Percentiles rank a stretch among this genome's conserved stretches.
These are phyloP conservation scores for Trichomalopsis sarcophagae DNA, from an alignment of 1,140 invertebrate species.

Conservation along the genomic window DNA sequence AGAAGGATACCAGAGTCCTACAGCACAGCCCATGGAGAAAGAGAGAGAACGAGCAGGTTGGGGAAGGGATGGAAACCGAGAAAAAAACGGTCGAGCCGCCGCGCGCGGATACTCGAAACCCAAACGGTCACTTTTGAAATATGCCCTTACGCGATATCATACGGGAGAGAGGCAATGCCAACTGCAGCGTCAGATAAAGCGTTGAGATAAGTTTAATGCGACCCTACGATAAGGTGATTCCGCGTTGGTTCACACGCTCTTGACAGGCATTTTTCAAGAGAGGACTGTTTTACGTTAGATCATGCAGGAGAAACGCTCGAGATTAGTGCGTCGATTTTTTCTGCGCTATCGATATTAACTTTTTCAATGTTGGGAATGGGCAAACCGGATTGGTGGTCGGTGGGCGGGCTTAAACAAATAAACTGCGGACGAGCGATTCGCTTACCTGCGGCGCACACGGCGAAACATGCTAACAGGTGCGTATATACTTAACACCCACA, in stretches of 20 bases:
- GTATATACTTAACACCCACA: no score
- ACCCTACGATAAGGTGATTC: not conserved
- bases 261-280: not conserved
- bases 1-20: not conserved
- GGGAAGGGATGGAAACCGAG: not conserved
- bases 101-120: not conserved
- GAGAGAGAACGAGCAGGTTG: not conserved
- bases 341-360: not conserved
- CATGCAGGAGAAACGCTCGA: no score
- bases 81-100: constrained; percentile 3
- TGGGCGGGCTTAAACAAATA: no score
- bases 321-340: no score
- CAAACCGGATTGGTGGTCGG: no score
- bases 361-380: not conserved
- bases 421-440: no score
- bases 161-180: not conserved
- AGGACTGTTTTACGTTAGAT: not conserved
- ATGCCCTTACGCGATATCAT: not conserved
- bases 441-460: no score
- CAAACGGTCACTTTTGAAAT: constrained; percentile 46
- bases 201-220: not conserved
- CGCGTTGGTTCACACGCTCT: not conserved
- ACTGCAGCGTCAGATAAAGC: constrained; percentile 25
- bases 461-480: no score
- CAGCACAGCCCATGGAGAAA: not conserved